These are phyloP conservation scores for Zaprionus davidi DNA, from an alignment of 1,140 invertebrate genomes.

Conservation along the genomic window DNA sequence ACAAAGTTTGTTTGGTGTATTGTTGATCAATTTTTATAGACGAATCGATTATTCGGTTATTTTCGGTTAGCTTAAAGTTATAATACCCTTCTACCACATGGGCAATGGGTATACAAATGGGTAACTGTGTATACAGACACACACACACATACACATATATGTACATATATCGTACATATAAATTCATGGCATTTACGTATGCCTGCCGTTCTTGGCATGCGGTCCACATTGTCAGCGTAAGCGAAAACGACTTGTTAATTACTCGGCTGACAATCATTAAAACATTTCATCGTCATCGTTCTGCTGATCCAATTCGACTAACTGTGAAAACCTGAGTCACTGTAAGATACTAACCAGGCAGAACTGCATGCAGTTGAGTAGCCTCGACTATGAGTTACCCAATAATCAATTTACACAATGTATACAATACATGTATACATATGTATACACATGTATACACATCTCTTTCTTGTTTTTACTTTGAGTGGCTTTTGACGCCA, in stretches of 20 bases:
- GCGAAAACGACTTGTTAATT: constrained; percentile 62
- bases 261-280: constrained; percentile 69
- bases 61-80: too few species aligned
- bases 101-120: too few species aligned
- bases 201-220: neutral
- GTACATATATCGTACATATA: neutral
- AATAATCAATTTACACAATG: neutral
- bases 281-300: constrained; percentile 74
- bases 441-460: too few species aligned
- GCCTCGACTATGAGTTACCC: neutral
- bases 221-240: neutral
- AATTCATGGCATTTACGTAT: neutral
- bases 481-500: neutral
- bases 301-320: constrained; percentile 68
- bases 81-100: too few species aligned
- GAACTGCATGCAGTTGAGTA: neutral
- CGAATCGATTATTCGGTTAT: too few species aligned
- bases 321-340: constrained; percentile 22
- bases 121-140: too few species aligned
- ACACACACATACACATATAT: too few species aligned
- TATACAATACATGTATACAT: too few species aligned
- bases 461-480: neutral
- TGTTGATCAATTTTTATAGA: too few species aligned
- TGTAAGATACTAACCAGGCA: constrained; percentile 1
- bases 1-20: too few species aligned